phyloP scores from a whole-genome alignment of 2,797 vertebrate genomes.

The Bovichtus diacanthus region DNA sequence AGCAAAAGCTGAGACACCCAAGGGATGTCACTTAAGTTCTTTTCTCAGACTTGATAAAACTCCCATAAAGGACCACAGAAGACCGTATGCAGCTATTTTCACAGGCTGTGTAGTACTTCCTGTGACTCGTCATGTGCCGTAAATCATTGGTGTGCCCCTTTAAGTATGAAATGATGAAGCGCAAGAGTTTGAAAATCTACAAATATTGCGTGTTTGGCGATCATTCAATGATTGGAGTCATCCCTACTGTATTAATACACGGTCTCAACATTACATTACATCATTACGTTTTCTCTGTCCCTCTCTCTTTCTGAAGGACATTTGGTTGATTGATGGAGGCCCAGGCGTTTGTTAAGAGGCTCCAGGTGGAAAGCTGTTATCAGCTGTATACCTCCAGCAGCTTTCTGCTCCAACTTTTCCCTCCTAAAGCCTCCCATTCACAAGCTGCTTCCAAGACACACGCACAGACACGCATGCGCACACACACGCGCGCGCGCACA shows the following conservation, averaged over 20 bases:
- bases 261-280: not conserved
- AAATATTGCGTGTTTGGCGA: conserved; percentile 12
- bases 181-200: conserved; percentile 2
- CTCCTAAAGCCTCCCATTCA: conserved; percentile 70
- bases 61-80: not conserved
- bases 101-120: not conserved
- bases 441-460: conserved; percentile 52
- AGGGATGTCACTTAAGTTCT: conserved; percentile 18
- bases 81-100: conserved; percentile 2
- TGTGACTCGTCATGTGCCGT: not conserved
- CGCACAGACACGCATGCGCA: not conserved
- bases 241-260: not conserved
- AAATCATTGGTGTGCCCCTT: not conserved
- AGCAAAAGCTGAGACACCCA: conserved; percentile 14
- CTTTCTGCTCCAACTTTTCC: conserved; percentile 72
- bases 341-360: conserved; percentile 71
- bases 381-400: conserved; percentile 76
- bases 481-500: not conserved
- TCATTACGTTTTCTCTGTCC: conserved; percentile 6
- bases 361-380: conserved; percentile 79
- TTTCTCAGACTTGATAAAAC: conserved; percentile 28
- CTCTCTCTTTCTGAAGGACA: conserved; percentile 49
- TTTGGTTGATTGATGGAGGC: conserved; percentile 76
- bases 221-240: not conserved
- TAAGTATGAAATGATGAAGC: too few relatives aligned